A percentile compares a stretch with the other conserved stretches of the same genome.
phyloP scores from a whole-genome alignment of 2,113 vertebrate species.

The Thinocorus orbignyianus region DNA sequence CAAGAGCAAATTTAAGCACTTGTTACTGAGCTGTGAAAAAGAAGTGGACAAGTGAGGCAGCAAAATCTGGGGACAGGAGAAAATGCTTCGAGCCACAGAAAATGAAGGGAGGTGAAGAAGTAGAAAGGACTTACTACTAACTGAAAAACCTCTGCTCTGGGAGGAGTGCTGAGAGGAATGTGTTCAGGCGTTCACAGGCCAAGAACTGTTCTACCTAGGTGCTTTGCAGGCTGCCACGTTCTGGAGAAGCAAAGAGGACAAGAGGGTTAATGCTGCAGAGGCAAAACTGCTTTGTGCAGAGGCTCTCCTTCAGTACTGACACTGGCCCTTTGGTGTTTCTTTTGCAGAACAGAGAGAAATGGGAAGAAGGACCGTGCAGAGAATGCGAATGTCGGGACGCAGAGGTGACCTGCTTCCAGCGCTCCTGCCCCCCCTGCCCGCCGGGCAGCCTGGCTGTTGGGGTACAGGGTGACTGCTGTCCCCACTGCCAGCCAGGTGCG shows the following conservation, averaged over 20 bases:
- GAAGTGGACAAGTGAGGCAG: not conserved
- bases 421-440: slow-evolving; percentile 84
- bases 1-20: not conserved
- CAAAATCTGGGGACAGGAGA: not conserved
- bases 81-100: not conserved
- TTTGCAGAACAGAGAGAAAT: slow-evolving; percentile 75
- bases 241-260: not conserved
- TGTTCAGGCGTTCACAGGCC: not conserved
- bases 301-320: not conserved
- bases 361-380: slow-evolving; percentile 80
- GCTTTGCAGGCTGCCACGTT: not conserved
- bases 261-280: not conserved
- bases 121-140: not conserved
- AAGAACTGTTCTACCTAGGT: not conserved
- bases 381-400: slow-evolving; percentile 81
- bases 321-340: not conserved
- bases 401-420: slow-evolving; percentile 83
- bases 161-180: too few species aligned
- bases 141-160: not conserved
- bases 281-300: accelerated
- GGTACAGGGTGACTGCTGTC: slow-evolving; percentile 81
- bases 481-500: slow-evolving; percentile 82
- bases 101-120: not conserved
- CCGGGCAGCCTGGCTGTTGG: slow-evolving; percentile 70
- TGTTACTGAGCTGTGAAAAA: not conserved